Conservation (phyloP, 2,797 vertebrate genomes). For the Peromyscus eremicus region DNA sequence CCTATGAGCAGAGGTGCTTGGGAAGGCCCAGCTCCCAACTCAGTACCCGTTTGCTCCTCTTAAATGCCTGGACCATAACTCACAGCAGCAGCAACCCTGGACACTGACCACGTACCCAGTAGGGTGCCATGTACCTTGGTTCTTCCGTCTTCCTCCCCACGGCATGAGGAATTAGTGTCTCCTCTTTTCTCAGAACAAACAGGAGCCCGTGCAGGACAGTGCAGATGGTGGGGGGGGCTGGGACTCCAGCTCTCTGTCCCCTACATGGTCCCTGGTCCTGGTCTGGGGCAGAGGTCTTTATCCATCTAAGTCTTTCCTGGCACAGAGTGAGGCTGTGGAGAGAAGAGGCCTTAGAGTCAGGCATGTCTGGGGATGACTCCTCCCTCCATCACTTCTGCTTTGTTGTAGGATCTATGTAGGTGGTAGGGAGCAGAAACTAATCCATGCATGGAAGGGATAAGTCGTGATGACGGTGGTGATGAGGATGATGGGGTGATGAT, state of each 20-base stretch:
- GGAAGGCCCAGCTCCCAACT: not conserved
- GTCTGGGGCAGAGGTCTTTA: not conserved
- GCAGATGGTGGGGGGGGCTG: not conserved
- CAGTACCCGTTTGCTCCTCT: not conserved
- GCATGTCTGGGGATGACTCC: not conserved
- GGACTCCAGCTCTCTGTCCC: no score
- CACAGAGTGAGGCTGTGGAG: not conserved
- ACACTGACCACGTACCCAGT: not conserved
- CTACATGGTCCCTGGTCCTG: no score
- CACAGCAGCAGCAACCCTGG: not conserved
- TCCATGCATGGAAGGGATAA: not conserved
- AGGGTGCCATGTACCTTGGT: not conserved
- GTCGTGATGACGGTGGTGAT: rapidly evolving
- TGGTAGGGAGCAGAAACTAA: not conserved
- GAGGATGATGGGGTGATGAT: rapidly evolving
- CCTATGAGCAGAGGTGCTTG: slow-evolving; percentile 84
- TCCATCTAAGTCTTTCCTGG: not conserved
- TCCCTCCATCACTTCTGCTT: not conserved
- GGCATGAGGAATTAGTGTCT: not conserved
- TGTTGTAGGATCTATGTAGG: not conserved
- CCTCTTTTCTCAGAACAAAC: not conserved
- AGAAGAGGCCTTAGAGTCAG: not conserved
- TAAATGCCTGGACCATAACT: not conserved
- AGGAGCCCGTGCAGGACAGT: not conserved
- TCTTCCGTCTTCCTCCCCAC: not conserved